Evolutionary conservation across 2,888 invertebrate genomes (phyloP).

Genomic region (Smittia sp.): DNA sequence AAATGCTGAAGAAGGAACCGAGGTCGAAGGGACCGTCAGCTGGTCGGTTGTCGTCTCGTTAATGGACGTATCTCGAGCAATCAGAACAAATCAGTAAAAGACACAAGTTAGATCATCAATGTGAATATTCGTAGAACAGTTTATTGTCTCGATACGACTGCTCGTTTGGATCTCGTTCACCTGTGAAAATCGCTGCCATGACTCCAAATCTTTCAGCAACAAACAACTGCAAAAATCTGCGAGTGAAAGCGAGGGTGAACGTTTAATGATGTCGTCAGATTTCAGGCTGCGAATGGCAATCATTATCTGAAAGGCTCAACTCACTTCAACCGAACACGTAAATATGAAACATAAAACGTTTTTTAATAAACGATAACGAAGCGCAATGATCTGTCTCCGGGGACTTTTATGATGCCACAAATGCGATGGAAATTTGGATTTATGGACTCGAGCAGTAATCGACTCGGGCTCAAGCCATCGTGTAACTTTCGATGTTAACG

Average conservation of each 20-base stretch:
- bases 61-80: no score
- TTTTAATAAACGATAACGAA: constrained; percentile 42
- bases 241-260: constrained; percentile 35
- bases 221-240: neutral
- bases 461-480: neutral
- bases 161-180: neutral
- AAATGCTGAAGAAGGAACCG: no score
- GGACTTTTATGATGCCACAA: constrained; percentile 7
- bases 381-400: constrained; percentile 37
- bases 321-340: constrained; percentile 15
- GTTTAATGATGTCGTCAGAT: constrained; percentile 37
- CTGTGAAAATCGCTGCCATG: neutral
- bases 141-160: no score
- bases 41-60: neutral
- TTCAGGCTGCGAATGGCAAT: neutral
- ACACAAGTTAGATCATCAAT: neutral
- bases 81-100: no score
- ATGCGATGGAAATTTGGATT: constrained; percentile 34
- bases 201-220: neutral
- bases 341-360: constrained; percentile 41
- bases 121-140: no score
- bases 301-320: neutral
- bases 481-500: neutral
- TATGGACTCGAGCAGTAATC: constrained; percentile 25
- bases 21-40: no score